Conservation (phyloP, 2,888 invertebrate genomes). For the Blastobasis adustella region DNA sequence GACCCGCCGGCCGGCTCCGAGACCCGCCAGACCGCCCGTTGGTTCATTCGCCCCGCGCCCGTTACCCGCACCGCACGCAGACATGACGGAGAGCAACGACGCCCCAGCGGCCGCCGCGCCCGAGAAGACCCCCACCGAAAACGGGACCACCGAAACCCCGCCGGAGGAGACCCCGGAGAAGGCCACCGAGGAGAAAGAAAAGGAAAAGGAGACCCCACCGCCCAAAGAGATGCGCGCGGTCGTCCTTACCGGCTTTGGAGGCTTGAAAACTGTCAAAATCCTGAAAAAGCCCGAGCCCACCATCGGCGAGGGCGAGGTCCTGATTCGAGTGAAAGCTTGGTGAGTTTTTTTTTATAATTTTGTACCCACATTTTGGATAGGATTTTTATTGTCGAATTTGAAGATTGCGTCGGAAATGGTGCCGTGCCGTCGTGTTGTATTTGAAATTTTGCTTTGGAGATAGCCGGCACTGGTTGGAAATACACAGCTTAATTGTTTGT, state of each 20-base stretch:
- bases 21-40: conserved; percentile 31
- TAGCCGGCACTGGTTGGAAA: too few species aligned
- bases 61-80: conserved; percentile 46
- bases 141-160: conserved; percentile 64
- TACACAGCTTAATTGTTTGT: not conserved
- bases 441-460: too few species aligned
- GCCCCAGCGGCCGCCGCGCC: conserved; percentile 69
- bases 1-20: conserved; percentile 57
- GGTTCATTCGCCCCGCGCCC: conserved; percentile 50
- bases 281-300: conserved; percentile 86
- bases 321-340: conserved; percentile 91
- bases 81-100: conserved; percentile 72
- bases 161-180: conserved; percentile 70
- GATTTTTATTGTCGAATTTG: not conserved
- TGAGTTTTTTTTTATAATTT: conserved; percentile 65
- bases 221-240: conserved; percentile 91
- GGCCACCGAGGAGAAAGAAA: conserved; percentile 71
- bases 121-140: conserved; percentile 73
- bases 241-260: conserved; percentile 89
- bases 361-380: conserved; percentile 16
- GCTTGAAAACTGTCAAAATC: conserved; percentile 88
- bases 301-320: conserved; percentile 82
- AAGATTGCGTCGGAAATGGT: conserved; percentile 5
- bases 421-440: not conserved
- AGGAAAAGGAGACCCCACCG: conserved; percentile 68